Base-by-base conservation (phyloP, 2,113 vertebrate species). In the Ailuropoda melanoleuca region DNA sequence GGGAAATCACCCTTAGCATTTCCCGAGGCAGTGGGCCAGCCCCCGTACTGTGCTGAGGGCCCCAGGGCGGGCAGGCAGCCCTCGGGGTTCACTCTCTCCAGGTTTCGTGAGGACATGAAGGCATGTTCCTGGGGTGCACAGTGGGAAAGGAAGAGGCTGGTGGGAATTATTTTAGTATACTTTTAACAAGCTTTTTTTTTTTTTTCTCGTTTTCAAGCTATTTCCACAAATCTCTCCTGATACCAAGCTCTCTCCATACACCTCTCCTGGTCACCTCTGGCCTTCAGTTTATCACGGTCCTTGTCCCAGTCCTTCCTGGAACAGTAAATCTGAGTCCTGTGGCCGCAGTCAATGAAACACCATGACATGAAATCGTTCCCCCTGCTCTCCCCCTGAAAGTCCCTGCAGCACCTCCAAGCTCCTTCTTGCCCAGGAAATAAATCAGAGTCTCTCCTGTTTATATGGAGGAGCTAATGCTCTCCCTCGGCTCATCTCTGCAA, bases 301-400 rank as follows among this genome's bases (percentile, higher is more conserved):
- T 95, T 93, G 81, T 95, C 91, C 66, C 48, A 9, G n/a, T 29
- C 34, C 90, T 98, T 93, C 60, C 94, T 60, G 94, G 90, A 85
- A 93, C 87, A 90, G 77, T 98, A 97, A 97, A 95, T 96, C 34
- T 46, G 75, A 39, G 78, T 24, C 4, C 48, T 1, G 64, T 7
- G 21, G 86, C 43, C 17, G 50, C 72, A 85, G 78, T 48, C 66
- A 13, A 23, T 96, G 96, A 96, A 96, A 92, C 60, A 95, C 43
- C 21, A 66, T 97, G 96, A 97, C 80, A 37, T 62, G 58, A 92
- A 96, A 90, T 97, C 78, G 1, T 93, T 97, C 60, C 37, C 37
- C 60, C 56, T 50, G 80, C 64, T 68, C 29, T 96, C 53, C 62
- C 74, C 34, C 19, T 23, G 12, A 48, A 86, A 34, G 74, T 34